phyloP scores from a whole-genome alignment of 30 jellyfish, hydroid and myxozoan species.

The Aurelia aurita complex sp. Pacific region DNA sequence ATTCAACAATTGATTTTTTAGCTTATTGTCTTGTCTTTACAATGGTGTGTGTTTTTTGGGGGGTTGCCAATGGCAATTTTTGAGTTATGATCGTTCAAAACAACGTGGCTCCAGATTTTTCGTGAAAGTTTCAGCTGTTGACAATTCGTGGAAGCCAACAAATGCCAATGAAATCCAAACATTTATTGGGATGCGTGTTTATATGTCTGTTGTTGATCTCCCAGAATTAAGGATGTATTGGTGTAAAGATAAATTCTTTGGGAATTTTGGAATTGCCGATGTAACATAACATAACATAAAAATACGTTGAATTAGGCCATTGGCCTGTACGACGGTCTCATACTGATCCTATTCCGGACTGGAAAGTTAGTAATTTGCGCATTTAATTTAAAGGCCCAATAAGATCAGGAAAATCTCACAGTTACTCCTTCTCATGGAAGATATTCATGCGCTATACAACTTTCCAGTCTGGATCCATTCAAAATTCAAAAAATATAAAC shows the following conservation, averaged over 20 bases:
- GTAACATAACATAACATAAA: slow-evolving; percentile 9
- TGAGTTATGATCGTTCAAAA: slow-evolving; percentile 4
- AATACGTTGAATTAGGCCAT: slow-evolving; percentile 6
- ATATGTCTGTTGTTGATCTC: slow-evolving; percentile 21
- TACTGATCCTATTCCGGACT: slow-evolving; percentile 11
- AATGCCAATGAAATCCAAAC: too few species aligned
- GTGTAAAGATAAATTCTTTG: slow-evolving; percentile 23
- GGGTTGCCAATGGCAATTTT: neutral
- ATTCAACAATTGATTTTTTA: neutral
- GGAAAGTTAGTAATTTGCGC: too few species aligned
- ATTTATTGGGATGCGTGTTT: too few species aligned
- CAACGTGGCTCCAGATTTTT: slow-evolving; percentile 3
- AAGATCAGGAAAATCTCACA: too few species aligned
- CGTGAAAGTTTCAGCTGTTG: neutral
- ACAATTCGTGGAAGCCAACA: neutral
- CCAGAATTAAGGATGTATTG: slow-evolving; percentile 12
- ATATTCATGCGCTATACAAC: too few species aligned
- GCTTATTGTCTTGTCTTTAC: neutral
- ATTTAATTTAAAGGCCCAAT: too few species aligned
- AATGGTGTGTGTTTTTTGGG: neutral
- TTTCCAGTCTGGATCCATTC: too few species aligned
- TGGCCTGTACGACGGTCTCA: slow-evolving; percentile 1
- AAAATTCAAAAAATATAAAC: too few species aligned
- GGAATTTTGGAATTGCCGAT: slow-evolving; percentile 40
- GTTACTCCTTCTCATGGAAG: too few species aligned